Evolutionary conservation across 2,888 invertebrate species (phyloP).

Genomic region (Arenicola marina): DNA sequence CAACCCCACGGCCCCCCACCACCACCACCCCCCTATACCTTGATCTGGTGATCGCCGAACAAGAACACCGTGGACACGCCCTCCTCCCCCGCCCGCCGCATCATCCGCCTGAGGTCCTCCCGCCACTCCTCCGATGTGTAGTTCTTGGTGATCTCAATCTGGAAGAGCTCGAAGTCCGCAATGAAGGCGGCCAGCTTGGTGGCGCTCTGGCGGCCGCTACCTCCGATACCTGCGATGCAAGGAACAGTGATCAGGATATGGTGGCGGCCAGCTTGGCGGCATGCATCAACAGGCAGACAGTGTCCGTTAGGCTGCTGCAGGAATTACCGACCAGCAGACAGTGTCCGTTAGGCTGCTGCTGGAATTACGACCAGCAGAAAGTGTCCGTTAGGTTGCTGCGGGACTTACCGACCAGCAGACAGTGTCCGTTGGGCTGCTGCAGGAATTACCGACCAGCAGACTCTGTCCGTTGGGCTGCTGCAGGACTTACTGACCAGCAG

Average conservation of each 20-base stretch:
- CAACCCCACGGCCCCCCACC: no score
- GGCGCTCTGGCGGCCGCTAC: constrained; percentile 59
- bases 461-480: constrained; percentile 60
- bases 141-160: constrained; percentile 60
- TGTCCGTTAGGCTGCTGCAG: no score
- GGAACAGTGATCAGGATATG: no score
- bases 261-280: no score
- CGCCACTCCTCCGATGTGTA: constrained; percentile 57
- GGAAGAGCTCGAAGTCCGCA: constrained; percentile 59
- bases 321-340: constrained; percentile 57
- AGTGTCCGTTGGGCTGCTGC: constrained; percentile 59
- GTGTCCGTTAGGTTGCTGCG: constrained; percentile 60
- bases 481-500: no score
- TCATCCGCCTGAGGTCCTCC: constrained; percentile 56
- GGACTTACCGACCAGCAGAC: constrained; percentile 58
- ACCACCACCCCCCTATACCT: no score
- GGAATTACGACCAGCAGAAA: constrained; percentile 55
- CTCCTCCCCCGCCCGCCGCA: constrained; percentile 53
- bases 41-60: constrained; percentile 60
- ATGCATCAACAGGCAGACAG: no score
- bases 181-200: constrained; percentile 58
- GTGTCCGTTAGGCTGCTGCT: constrained; percentile 60
- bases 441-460: constrained; percentile 58
- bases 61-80: constrained; percentile 57
- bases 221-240: constrained; percentile 59